These are phyloP conservation scores for Xestia xanthographa DNA, from an alignment of 2,888 invertebrate genomes.

Conservation along the genomic window DNA sequence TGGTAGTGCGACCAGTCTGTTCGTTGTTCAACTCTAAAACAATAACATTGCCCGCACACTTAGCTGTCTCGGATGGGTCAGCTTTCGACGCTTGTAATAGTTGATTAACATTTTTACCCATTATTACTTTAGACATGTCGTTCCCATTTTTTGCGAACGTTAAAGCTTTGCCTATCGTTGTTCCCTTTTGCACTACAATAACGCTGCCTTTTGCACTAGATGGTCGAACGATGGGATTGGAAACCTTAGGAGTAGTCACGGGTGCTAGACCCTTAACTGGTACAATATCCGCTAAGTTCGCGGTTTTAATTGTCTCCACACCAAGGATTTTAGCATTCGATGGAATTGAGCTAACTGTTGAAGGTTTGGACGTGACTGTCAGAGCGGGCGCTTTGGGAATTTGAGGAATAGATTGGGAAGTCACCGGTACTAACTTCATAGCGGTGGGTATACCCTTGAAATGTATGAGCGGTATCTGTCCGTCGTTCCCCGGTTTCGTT, in stretches of 20 bases:
- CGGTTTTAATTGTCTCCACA: slow-evolving; percentile 82
- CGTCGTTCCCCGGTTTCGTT: slow-evolving; percentile 82
- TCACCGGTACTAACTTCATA: slow-evolving; percentile 88
- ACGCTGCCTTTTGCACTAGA: slow-evolving; percentile 90
- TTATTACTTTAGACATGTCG: slow-evolving; percentile 89
- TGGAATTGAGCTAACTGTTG: slow-evolving; percentile 75
- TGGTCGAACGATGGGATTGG: slow-evolving; percentile 86
- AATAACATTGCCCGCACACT: slow-evolving; percentile 86
- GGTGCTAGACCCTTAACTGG: slow-evolving; percentile 86
- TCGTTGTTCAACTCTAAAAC: slow-evolving; percentile 88
- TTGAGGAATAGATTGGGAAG: slow-evolving; percentile 80
- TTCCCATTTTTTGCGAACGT: slow-evolving; percentile 87
- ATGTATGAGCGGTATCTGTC: slow-evolving; percentile 85
- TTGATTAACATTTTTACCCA: slow-evolving; percentile 89
- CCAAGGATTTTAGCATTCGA: slow-evolving; percentile 80
- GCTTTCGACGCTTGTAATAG: slow-evolving; percentile 84
- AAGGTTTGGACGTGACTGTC: slow-evolving; percentile 82
- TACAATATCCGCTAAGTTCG: slow-evolving; percentile 87
- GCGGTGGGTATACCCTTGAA: slow-evolving; percentile 86
- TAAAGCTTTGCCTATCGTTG: slow-evolving; percentile 87
- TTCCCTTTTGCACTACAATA: slow-evolving; percentile 91
- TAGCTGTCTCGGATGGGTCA: slow-evolving; percentile 81
- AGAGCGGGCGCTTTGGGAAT: slow-evolving; percentile 76
- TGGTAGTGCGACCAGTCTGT: slow-evolving; percentile 85
- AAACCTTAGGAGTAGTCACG: slow-evolving; percentile 82